phyloP scores from a whole-genome alignment of 1,140 invertebrate genomes.

The Meloidogyne exigua region DNA sequence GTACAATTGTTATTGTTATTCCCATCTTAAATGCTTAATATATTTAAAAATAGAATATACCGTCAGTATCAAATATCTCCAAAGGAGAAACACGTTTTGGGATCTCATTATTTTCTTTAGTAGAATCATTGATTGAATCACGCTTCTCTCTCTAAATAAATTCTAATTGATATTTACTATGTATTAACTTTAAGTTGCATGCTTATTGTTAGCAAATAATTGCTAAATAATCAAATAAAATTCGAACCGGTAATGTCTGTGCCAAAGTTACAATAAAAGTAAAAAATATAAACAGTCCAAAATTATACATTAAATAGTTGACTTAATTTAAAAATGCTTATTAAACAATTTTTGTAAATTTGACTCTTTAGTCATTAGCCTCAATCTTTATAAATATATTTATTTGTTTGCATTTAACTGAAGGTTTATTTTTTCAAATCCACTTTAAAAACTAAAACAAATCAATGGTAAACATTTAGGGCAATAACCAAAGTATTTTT shows the following conservation, averaged over 20 bases:
- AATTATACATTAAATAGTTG: background rate
- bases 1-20: background rate
- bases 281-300: background rate
- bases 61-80: background rate
- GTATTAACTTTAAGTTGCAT: no score
- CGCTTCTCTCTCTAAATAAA: background rate
- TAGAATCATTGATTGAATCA: background rate
- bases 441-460: background rate
- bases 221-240: background rate
- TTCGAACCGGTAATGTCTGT: background rate
- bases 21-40: background rate
- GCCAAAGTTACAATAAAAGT: background rate
- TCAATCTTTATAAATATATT: background rate
- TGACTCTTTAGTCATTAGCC: background rate
- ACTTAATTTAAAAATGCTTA: background rate
- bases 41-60: background rate
- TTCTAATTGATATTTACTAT: no score
- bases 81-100: background rate
- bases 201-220: no score
- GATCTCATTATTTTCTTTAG: background rate
- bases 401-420: background rate
- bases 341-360: background rate
- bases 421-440: background rate
- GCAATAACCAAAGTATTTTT: background rate
- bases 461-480: background rate